Evolutionary conservation across 2,888 invertebrate genomes (phyloP).

Genomic region (Tetanocera ferruginea): DNA sequence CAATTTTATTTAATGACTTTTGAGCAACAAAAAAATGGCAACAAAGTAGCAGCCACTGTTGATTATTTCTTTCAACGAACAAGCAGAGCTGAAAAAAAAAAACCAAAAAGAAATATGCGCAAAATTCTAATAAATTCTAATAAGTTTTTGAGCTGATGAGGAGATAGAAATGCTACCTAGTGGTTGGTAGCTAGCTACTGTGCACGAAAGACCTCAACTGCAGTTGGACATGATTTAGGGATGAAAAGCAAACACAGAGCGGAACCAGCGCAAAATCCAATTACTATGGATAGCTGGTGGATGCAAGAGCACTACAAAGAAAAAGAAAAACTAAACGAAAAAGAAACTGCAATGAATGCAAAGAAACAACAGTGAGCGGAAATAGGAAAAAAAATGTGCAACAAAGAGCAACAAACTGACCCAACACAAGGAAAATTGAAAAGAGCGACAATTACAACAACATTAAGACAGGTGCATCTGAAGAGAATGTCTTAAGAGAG

Average conservation of each 20-base stretch:
- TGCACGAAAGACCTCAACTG: neutral
- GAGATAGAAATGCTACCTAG: no score
- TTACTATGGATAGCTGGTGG: neutral
- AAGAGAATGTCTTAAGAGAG: slow-evolving; percentile 43
- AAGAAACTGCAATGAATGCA: neutral
- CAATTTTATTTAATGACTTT: no score
- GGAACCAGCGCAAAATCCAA: slow-evolving; percentile 4
- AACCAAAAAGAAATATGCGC: no score
- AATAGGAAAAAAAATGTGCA: neutral
- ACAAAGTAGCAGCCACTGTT: no score
- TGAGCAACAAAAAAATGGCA: no score
- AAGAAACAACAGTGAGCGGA: neutral
- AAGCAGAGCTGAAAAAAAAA: no score
- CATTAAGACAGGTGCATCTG: slow-evolving; percentile 49
- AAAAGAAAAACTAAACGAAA: no score
- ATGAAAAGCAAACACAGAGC: slow-evolving; percentile 52
- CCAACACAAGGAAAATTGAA: neutral
- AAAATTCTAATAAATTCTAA: no score
- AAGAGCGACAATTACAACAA: slow-evolving; percentile 38
- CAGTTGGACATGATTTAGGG: neutral
- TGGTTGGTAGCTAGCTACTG: no score
- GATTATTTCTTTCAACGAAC: no score
- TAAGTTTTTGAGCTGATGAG: no score
- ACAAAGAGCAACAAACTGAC: neutral
- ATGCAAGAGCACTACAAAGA: no score